Percentiles rank a stretch among this genome's conserved stretches.
Conservation (phyloP, 2,113 vertebrate genomes). For the Aphyosemion australe region DNA sequence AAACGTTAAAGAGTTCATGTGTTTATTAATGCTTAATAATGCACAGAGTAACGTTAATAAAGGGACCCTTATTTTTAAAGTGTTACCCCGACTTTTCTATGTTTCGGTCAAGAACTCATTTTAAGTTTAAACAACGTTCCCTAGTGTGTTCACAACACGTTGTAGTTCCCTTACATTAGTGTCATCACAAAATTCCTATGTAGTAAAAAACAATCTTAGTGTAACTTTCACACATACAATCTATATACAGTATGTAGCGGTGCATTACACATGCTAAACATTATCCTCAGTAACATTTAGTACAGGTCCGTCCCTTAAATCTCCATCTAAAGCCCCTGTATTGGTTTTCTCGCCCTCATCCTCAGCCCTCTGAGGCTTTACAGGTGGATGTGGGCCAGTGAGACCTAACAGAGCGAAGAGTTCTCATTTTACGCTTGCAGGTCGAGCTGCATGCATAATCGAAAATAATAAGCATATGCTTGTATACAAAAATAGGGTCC, state of each 20-base stretch:
- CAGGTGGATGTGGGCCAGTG: background rate
- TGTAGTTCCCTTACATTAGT: conserved; percentile 11
- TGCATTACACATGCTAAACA: conserved; percentile 55
- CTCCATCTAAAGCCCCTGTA: background rate
- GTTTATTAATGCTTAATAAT: too few species aligned
- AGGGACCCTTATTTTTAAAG: too few species aligned
- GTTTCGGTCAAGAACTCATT: conserved; percentile 24
- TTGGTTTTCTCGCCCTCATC: conserved; percentile 35
- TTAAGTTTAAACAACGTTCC: conserved; percentile 54
- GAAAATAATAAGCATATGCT: conserved; percentile 24
- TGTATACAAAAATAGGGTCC: conserved; percentile 18
- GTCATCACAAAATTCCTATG: conserved; percentile 35
- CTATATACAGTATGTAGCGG: conserved; percentile 43
- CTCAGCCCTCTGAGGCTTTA: conserved; percentile 2
- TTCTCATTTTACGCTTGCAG: conserved; percentile 17
- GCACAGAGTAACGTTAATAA: too few species aligned
- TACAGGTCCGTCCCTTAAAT: conserved; percentile 18
- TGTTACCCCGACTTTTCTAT: conserved; percentile 26
- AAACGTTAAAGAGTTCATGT: too few species aligned
- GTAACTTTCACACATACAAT: conserved; percentile 39
- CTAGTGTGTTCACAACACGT: conserved; percentile 28
- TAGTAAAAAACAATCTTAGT: conserved; percentile 35
- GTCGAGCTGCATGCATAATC: conserved; percentile 40
- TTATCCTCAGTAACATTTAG: conserved; percentile 30
- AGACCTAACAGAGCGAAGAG: conserved; percentile 5